phyloP scores from a whole-genome alignment of 2,888 invertebrate genomes.

The Tenthredo distinguenda region DNA sequence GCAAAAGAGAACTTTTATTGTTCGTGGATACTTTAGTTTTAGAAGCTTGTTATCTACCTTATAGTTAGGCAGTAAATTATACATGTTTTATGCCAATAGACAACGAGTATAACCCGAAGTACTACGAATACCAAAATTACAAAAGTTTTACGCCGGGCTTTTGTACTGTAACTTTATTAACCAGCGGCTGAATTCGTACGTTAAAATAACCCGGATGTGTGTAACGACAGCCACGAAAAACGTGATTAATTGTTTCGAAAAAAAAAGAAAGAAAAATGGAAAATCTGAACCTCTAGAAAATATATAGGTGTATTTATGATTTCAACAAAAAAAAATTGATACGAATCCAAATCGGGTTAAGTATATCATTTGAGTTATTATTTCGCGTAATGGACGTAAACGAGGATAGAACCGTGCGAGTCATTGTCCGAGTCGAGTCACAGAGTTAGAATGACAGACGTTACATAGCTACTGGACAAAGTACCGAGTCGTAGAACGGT shows the following conservation, averaged over 20 bases:
- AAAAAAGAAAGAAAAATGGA: neutral
- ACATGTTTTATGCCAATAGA: too few species aligned
- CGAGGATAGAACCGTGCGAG: neutral
- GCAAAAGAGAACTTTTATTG: neutral
- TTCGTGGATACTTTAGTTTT: neutral
- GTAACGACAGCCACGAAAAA: neutral
- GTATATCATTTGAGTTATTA: constrained; percentile 10
- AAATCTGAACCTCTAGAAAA: neutral
- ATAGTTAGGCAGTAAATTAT: neutral
- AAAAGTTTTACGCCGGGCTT: neutral
- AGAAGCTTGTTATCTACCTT: neutral
- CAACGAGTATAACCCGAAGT: neutral
- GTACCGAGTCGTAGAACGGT: constrained; percentile 14
- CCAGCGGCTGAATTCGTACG: neutral
- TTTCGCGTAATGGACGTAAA: constrained; percentile 1
- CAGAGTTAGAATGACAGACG: neutral
- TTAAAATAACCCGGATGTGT: neutral
- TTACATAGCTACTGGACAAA: neutral
- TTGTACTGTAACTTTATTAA: neutral
- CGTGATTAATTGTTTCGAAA: neutral
- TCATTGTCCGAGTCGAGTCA: constrained; percentile 9
- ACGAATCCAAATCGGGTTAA: neutral
- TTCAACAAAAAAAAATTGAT: neutral
- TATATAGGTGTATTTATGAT: neutral
- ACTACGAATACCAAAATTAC: neutral